A percentile compares a stretch with the other conserved stretches of the same genome.
Evolutionary conservation across 2,888 invertebrate genomes (phyloP).

Genomic region (Pasiphila rectangulata): DNA sequence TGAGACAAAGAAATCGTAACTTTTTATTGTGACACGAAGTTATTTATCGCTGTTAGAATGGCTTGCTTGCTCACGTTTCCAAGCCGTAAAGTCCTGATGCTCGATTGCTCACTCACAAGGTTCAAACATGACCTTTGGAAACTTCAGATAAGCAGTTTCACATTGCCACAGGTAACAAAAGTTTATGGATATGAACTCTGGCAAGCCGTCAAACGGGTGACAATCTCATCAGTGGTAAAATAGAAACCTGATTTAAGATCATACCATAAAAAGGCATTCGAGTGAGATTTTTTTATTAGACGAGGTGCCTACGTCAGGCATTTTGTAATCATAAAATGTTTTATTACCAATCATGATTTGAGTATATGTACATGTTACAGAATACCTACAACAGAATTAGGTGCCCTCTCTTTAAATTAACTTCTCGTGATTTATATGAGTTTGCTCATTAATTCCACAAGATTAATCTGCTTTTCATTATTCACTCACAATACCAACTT

Average conservation of each 20-base stretch:
- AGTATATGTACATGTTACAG: no score
- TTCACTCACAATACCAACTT: no score
- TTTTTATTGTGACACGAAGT: neutral
- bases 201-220: conserved; percentile 4
- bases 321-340: no score
- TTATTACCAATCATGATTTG: no score
- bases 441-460: no score
- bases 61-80: no score
- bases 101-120: conserved; percentile 2
- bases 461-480: no score
- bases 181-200: conserved; percentile 3
- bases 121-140: conserved; percentile 2
- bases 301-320: neutral
- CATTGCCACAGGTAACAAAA: conserved; percentile 6
- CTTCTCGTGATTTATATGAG: no score
- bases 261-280: neutral
- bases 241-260: conserved; percentile 5
- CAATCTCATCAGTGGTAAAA: conserved; percentile 6
- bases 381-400: no score
- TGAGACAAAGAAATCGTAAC: neutral
- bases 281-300: neutral
- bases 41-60: no score
- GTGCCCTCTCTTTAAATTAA: no score
- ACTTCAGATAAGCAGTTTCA: neutral
- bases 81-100: conserved; percentile 6